A percentile compares a stretch with the other conserved stretches of the same genome.
phyloP scores from a whole-genome alignment of 2,888 invertebrate genomes.

The Metallyticus violacea region DNA sequence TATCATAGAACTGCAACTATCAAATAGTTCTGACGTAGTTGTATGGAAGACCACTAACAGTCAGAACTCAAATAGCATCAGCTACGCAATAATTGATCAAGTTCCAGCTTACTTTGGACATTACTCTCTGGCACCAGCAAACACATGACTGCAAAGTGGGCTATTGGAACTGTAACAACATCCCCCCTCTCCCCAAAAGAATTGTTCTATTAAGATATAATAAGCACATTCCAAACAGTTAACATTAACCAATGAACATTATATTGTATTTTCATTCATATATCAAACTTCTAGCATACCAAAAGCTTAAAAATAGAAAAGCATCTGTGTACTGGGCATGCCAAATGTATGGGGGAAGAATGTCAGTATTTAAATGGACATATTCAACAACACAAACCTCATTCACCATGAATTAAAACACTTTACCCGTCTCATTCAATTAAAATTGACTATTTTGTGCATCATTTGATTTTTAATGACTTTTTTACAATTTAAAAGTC shows the following conservation, averaged over 20 bases:
- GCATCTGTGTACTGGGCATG: neutral
- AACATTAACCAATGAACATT: neutral
- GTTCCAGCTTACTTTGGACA: too few relatives aligned
- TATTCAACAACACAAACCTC: neutral
- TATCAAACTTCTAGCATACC: neutral
- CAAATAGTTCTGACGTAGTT: too few relatives aligned
- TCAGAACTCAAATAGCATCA: too few relatives aligned
- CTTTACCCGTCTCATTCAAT: conserved; percentile 17
- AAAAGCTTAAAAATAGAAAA: neutral
- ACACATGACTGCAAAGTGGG: too few relatives aligned
- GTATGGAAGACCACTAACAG: too few relatives aligned
- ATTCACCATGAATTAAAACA: neutral
- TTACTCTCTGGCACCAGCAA: too few relatives aligned
- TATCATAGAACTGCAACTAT: too few relatives aligned
- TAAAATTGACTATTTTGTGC: conserved; percentile 27
- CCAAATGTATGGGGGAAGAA: neutral
- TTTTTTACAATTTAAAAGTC: neutral
- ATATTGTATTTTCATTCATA: neutral
- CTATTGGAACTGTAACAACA: too few relatives aligned
- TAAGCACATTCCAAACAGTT: neutral
- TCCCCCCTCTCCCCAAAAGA: too few relatives aligned
- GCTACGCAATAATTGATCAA: too few relatives aligned
- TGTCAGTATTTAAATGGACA: neutral
- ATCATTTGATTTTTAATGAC: conserved; percentile 2
- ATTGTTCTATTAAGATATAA: too few relatives aligned